phyloP scores from a whole-genome alignment of 2,888 invertebrate genomes.

The Deroplatys truncata region DNA sequence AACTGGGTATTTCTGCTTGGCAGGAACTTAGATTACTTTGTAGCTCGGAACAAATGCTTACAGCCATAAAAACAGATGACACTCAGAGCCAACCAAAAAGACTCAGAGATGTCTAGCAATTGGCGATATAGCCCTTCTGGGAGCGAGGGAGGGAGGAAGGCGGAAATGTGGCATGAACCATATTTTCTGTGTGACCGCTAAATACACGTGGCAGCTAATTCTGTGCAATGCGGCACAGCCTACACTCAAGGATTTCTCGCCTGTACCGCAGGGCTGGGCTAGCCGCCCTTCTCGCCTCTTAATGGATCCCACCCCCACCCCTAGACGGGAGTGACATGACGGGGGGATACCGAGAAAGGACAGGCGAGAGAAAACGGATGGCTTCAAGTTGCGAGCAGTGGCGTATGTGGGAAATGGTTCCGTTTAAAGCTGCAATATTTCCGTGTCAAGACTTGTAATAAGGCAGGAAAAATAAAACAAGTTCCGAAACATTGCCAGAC shows the following conservation, averaged over 20 bases:
- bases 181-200: slow-evolving; percentile 12
- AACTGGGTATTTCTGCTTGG: no score
- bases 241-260: not conserved
- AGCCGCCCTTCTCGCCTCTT: slow-evolving; percentile 1
- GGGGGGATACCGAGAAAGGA: not conserved
- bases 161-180: slow-evolving; percentile 11
- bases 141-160: not conserved
- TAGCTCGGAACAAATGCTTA: not conserved
- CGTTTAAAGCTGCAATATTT: not conserved
- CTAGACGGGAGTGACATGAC: not conserved
- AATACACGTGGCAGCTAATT: slow-evolving; percentile 21
- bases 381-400: not conserved
- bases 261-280: not conserved
- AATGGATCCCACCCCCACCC: not conserved
- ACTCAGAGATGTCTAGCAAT: not conserved
- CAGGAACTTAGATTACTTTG: not conserved
- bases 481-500: not conserved
- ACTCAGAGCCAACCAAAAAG: not conserved
- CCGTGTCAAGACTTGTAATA: not conserved
- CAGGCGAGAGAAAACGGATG: not conserved
- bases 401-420: not conserved
- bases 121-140: not conserved
- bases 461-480: not conserved
- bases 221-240: not conserved
- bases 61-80: not conserved